Base-by-base conservation (phyloP, 92 coral and sea anemone species). In the Bergia sp. region DNA sequence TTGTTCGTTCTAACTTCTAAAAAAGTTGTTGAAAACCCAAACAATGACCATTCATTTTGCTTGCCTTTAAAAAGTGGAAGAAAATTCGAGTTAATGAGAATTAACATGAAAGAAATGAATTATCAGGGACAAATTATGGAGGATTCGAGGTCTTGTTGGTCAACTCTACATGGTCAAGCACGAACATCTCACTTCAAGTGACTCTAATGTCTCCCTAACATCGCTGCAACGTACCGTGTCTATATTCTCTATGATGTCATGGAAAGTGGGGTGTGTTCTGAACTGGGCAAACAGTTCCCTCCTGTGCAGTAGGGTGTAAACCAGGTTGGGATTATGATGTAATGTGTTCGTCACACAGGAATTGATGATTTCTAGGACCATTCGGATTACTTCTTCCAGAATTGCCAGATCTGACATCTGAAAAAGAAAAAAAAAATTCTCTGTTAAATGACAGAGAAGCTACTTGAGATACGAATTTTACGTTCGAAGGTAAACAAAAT, bases 261-360 rank as follows among this genome's bases (percentile, higher is more conserved):
- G 99, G 72, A 97, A 97, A 21, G 98, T 94, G 18, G 98, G 97
- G 29, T 97, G 99, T 16, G 96, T 97, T 50, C 99, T 88, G 65
- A 97, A 97, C 95, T 95, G 99, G 2, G 99, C 99, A 81, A 97
- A 97, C 89, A 97, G 92, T 76, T 97, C 99, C 86, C 99, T 82
- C 71, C 99, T 83, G 92, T 97, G 99, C 37, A 97, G 93, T 50
- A 97, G 81, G 0, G 99, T 97, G 92, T 97, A 97, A 3, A 97
- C 99, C 85, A 97, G 94, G 90, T 97, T 97, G 16, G 99, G 99
- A 76, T 97, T 97, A 87, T 97, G 99, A 79, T 97, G 99, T 57
- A 97, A 91, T 3, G 99, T 97, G 95, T 97, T 97, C 39, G 99
- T 97, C n/a, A 97, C 94, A 88, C 99, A 97, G 1, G 99, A 97